Percentiles rank a stretch among this genome's conserved stretches.
Evolutionary conservation across 1,140 invertebrate species (phyloP).

Genomic region (Lanistes nyassanus): DNA sequence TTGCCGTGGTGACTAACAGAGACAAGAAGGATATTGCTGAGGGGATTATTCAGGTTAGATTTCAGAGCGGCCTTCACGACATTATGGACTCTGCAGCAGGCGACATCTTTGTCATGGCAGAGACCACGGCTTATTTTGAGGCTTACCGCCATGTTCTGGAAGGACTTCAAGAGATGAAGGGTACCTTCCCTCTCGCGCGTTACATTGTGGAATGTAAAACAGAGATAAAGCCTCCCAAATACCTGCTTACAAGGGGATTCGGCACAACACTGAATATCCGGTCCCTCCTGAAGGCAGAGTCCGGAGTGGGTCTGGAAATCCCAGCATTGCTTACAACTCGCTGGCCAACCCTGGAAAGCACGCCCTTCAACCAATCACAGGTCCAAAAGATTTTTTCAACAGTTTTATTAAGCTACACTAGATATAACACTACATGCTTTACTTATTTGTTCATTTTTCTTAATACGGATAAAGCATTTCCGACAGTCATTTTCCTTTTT

Average conservation of each 20-base stretch:
- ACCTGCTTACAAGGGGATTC: slow-evolving; percentile 32
- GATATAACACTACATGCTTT: too few species aligned
- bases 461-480: too few species aligned
- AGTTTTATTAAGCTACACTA: too few species aligned
- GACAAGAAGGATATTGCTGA: neutral
- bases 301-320: neutral
- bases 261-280: neutral
- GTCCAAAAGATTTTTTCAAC: neutral
- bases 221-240: slow-evolving; percentile 47
- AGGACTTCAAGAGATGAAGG: slow-evolving; percentile 62
- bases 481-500: too few species aligned
- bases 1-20: slow-evolving; percentile 74
- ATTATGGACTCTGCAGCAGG: neutral
- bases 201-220: slow-evolving; percentile 56
- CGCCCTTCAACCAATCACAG: slow-evolving; percentile 27
- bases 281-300: neutral
- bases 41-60: neutral
- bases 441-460: too few species aligned
- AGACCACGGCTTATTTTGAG: slow-evolving; percentile 70
- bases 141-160: slow-evolving; percentile 67
- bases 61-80: neutral
- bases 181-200: slow-evolving; percentile 63
- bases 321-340: neutral
- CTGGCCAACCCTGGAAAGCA: slow-evolving; percentile 21
- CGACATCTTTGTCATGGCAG: slow-evolving; percentile 64